phyloP scores from a whole-genome alignment of 1,140 invertebrate species.

The Orussus abietinus region DNA sequence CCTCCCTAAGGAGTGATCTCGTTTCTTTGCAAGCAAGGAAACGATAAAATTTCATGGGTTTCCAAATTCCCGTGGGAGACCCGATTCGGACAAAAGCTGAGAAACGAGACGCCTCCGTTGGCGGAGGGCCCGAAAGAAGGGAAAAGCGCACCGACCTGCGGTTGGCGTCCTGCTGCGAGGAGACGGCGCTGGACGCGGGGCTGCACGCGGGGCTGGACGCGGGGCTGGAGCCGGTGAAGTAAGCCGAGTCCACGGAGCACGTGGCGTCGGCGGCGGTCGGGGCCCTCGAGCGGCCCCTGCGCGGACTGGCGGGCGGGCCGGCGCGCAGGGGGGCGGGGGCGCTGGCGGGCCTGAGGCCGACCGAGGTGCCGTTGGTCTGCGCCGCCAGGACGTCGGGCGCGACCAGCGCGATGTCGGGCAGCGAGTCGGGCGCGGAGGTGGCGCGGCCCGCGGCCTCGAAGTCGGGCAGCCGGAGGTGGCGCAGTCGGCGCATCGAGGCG shows the following conservation, averaged over 20 bases:
- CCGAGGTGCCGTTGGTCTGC: slow-evolving; percentile 42
- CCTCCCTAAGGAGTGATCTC: too few relatives aligned
- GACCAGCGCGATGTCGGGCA: slow-evolving; percentile 48
- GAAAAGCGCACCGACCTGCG: slow-evolving; percentile 21
- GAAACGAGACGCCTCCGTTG: too few relatives aligned
- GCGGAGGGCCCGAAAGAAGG: slow-evolving; percentile 25
- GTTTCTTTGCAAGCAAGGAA: too few relatives aligned
- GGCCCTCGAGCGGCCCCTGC: slow-evolving; percentile 13
- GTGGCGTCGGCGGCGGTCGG: slow-evolving; percentile 23
- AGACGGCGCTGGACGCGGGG: slow-evolving; percentile 26
- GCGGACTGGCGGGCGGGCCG: too few relatives aligned
- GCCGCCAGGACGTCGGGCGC: slow-evolving; percentile 48
- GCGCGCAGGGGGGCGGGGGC: slow-evolving; percentile 25
- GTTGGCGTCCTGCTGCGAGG: slow-evolving; percentile 23
- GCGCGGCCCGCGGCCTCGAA: slow-evolving; percentile 14
- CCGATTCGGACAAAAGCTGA: too few relatives aligned
- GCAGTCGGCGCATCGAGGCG: slow-evolving; percentile 47
- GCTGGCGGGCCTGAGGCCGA: slow-evolving; percentile 36
- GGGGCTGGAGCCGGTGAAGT: slow-evolving; percentile 19
- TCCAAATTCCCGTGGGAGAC: too few relatives aligned
- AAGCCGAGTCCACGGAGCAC: slow-evolving; percentile 27
- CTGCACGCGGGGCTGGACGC: slow-evolving; percentile 27
- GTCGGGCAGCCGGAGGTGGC: slow-evolving; percentile 43
- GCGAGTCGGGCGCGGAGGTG: slow-evolving; percentile 33
- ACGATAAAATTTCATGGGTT: too few relatives aligned